Percentiles rank a stretch among this genome's conserved stretches.
These are phyloP conservation scores for Dolichoris vasculosae DNA, from an alignment of 1,140 invertebrate genomes.

Conservation along the genomic window DNA sequence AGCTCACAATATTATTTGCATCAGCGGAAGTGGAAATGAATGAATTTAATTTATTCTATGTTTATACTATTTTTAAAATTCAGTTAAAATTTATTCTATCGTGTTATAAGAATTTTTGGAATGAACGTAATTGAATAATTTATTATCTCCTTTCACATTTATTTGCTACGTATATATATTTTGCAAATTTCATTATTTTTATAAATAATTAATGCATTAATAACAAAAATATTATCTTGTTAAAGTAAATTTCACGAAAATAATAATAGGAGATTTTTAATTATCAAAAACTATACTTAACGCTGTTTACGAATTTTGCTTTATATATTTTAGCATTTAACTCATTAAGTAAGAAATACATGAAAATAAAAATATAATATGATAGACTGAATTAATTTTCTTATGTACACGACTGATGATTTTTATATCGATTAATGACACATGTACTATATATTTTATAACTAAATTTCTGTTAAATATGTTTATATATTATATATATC, in stretches of 20 bases:
- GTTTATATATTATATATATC: neutral
- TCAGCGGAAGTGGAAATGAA: neutral
- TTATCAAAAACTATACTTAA: too few species aligned
- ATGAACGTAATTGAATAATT: too few species aligned
- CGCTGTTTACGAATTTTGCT: neutral
- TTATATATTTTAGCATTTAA: too few species aligned
- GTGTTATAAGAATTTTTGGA: too few species aligned
- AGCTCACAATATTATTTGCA: slow-evolving; percentile 56
- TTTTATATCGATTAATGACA: neutral
- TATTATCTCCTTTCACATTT: too few species aligned
- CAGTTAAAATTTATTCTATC: too few species aligned
- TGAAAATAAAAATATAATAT: neutral
- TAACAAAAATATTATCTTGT: too few species aligned
- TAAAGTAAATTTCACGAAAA: too few species aligned
- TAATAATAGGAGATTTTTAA: too few species aligned
- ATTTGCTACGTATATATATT: too few species aligned
- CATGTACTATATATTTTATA: neutral
- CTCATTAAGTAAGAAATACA: neutral
- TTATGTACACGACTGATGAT: neutral
- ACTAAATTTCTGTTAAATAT: neutral
- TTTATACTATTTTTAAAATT: neutral
- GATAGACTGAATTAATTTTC: neutral
- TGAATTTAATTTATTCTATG: neutral
- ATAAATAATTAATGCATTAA: too few species aligned
- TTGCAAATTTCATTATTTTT: too few species aligned